Evolutionary conservation across 2,888 invertebrate species (phyloP), one percentile per base, ranked within the genome.

Genomic region (Lycocerus yunnanus): DNA sequence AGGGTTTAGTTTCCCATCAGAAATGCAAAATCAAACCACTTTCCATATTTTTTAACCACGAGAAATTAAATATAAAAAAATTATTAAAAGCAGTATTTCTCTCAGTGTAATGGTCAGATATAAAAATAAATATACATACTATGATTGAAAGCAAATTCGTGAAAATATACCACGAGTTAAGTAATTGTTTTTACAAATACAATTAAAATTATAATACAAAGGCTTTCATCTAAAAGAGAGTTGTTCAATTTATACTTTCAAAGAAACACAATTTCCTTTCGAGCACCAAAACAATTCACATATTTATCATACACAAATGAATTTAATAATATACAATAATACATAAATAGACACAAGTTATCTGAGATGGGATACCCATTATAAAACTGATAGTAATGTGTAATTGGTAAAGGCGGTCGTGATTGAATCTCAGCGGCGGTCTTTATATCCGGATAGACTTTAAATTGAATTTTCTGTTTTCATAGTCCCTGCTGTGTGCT

Each of bases 381-480:
- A 81, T 80, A 80, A 81, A 77, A 81, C 79, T 78, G 82, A 81
- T 74, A 71, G 74, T 68, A 74, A 71, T 82, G 81, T 82, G 83
- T 84, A 84, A 84, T 84, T 84, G 84, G 83, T 84, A 84, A 84
- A 84, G 84, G 83, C 80, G 81, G 82, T 81, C 83, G 82, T 84
- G 84, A 85, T 84, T 85, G 85, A 83, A 85, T 85, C 85, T 76
- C 85, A 85, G 84, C 84, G 84, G 85, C 83, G 79, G 84, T 81
- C 84, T 83, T 82, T 83, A 84, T 84, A 83, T 85, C 84, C 80
- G 81, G 82, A 81, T 82, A 80, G 83, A 83, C 81, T 84, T 82
- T 83, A 85, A 84, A 84, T 84, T 84, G 84, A 84, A 85, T 84
- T 84, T 84, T 78, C 82, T 82, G 83, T 83, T 78, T 74, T 77